Conservation (phyloP, 2,797 vertebrate genomes). For the Sebastes ruberrimus region DNA sequence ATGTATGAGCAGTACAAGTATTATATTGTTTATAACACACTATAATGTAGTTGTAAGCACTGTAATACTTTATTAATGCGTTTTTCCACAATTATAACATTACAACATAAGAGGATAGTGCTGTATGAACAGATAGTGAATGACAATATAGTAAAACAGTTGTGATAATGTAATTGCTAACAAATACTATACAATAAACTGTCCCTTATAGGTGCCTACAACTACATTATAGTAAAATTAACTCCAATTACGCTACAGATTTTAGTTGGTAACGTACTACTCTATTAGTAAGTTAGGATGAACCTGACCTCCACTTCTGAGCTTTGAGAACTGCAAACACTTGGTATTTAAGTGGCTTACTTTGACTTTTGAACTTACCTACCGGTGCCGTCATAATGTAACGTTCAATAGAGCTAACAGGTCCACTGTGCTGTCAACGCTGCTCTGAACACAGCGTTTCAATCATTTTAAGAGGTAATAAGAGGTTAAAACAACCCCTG, state of each 20-base stretch:
- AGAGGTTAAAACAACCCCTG: slow-evolving; percentile 45
- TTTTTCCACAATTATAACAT: not conserved
- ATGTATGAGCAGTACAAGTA: not conserved
- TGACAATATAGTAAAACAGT: not conserved
- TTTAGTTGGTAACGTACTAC: not conserved
- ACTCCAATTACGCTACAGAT: not conserved
- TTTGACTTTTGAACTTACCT: not conserved
- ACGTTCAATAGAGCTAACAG: not conserved
- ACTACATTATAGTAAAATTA: not conserved
- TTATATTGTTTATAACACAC: not conserved
- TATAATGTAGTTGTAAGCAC: too few species aligned
- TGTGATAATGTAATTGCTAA: not conserved
- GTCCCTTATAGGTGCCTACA: not conserved
- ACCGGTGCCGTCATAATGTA: not conserved
- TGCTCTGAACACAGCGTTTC: not conserved
- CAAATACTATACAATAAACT: not conserved
- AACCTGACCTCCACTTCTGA: not conserved
- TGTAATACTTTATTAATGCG: not conserved
- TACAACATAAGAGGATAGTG: not conserved
- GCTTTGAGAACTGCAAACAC: not conserved
- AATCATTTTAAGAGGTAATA: slow-evolving; percentile 32
- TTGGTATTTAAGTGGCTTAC: not conserved
- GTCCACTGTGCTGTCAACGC: not conserved
- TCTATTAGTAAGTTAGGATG: not conserved
- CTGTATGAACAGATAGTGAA: not conserved